Conservation (phyloP, 2,797 vertebrate species). For the Tapirus indicus region DNA sequence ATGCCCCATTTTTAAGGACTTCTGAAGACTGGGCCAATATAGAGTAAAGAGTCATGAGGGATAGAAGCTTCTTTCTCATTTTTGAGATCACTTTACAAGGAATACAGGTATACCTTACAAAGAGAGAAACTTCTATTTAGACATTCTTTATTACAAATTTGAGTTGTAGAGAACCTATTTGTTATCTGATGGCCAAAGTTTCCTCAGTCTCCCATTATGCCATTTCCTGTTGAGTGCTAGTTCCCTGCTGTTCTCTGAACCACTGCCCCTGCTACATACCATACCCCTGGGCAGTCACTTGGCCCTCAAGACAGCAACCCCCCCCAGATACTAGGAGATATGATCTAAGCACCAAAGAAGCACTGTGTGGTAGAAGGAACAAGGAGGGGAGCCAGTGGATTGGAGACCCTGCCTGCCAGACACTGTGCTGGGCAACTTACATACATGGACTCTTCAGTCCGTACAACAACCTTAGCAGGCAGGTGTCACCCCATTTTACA, state of each 20-base stretch:
- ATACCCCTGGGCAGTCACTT: too few species aligned
- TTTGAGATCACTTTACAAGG: neutral
- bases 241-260: neutral
- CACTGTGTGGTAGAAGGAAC: neutral
- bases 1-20: neutral
- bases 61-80: neutral
- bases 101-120: neutral
- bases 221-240: neutral
- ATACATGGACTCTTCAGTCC: accelerated
- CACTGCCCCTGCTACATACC: neutral
- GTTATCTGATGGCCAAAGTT: neutral
- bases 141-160: neutral
- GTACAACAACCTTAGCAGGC: neutral
- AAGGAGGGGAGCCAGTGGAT: neutral
- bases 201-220: accelerated
- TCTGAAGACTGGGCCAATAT: neutral
- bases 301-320: neutral
- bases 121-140: neutral
- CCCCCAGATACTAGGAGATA: too few species aligned
- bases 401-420: neutral
- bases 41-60: neutral
- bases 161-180: neutral
- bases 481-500: too few species aligned
- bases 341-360: neutral
- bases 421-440: accelerated